Base-by-base conservation (phyloP, 2,797 vertebrate species). In the Poecilia picta region DNA sequence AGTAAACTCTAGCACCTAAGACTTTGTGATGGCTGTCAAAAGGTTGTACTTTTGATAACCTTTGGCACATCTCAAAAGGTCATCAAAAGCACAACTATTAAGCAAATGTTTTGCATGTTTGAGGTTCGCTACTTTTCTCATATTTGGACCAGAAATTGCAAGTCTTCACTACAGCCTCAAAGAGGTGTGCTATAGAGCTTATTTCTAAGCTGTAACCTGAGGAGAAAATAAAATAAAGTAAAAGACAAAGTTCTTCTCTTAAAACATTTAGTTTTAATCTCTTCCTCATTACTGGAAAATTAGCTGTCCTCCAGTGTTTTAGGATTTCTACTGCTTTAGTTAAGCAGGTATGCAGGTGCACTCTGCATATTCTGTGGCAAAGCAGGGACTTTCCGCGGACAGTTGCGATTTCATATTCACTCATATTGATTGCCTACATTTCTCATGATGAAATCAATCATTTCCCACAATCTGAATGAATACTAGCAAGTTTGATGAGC, bases 71-170 rank as follows among this genome's bases (percentile, higher is more conserved):
- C 5, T 49, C 47, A 49, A 49, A 70, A 81, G 85, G 39, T 10
- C 33, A 79, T 92, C 79, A 78, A 71, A 74, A 78, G 79, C 72
- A 55, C 66, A 81, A 83, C 81, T 18, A 41, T 51, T 89, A 73
- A 82, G 83, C 11, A 41, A n/a, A 70, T 70, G 39, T 43, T 11
- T 43, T 70, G 64, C 36, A 68, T 41, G 20, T 20, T 68, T 64
- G 20, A 3, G 6, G 8, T 20, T 31, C 36, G 5, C 39, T 41
- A 70, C 43, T 43, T 70, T 43, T 70, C 11, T 8, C 11, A 12
- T 5, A 70, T 70, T 70, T 70, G 23, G 12, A 70, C 66, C 20
- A 49, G 47, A 49, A 6, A 49, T 20, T 49, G 7, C 2, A 49
- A 49, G 47, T 20, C 20, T 49, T 49, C 18, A 20, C 18, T 8